Evolutionary conservation across 2,888 invertebrate species (phyloP).

Genomic region (Hipparchia semele): DNA sequence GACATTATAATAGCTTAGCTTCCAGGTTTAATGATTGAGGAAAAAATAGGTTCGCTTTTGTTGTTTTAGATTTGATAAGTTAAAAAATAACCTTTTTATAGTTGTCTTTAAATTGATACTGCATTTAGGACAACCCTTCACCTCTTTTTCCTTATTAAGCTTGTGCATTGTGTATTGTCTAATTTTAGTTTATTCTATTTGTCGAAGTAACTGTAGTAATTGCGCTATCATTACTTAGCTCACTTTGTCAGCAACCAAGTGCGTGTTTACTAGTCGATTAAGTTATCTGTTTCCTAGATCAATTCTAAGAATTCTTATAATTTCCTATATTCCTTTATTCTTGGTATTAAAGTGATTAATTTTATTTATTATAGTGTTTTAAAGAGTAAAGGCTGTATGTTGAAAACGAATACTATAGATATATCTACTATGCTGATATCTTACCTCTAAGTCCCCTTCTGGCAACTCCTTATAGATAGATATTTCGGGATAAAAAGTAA

Average conservation of each 20-base stretch:
- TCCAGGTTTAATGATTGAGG: conserved; percentile 52
- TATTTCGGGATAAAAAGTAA: no score
- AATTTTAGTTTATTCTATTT: background rate
- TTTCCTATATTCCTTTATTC: background rate
- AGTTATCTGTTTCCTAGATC: conserved; percentile 22
- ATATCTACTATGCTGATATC: no score
- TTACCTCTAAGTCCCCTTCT: no score
- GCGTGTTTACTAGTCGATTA: conserved; percentile 18
- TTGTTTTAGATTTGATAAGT: conserved; percentile 3
- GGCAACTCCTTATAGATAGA: no score
- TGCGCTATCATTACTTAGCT: background rate
- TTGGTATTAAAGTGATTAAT: background rate
- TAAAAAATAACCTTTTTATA: background rate
- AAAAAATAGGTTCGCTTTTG: conserved; percentile 46
- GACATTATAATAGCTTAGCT: conserved; percentile 56
- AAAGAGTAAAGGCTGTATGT: no score
- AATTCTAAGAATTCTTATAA: conserved; percentile 24
- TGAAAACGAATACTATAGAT: no score
- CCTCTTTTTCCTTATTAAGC: no score
- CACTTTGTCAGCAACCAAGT: conserved; percentile 1
- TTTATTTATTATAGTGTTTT: background rate
- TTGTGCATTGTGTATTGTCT: no score
- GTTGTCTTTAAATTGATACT: background rate
- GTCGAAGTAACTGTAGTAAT: background rate
- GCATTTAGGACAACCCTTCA: no score